Conservation (phyloP, 1,140 invertebrate genomes). For the Paracyclopina nana region DNA sequence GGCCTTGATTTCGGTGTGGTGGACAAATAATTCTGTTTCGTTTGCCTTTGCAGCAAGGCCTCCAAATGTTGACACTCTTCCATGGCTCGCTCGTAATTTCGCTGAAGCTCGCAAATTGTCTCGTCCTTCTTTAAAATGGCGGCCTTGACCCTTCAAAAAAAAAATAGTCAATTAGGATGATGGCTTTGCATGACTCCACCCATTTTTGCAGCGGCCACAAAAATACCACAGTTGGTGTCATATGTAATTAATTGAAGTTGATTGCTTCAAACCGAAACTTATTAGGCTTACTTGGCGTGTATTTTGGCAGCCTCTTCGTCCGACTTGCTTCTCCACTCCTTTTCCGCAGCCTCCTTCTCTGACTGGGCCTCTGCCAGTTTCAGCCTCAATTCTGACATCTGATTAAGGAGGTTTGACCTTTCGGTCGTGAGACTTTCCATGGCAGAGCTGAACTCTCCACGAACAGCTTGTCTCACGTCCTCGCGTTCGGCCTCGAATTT, state of each 20-base stretch:
- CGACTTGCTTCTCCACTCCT: neutral
- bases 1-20: neutral
- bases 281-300: neutral
- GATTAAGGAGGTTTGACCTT: neutral
- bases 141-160: constrained; percentile 6
- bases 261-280: too few species aligned
- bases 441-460: constrained; percentile 7
- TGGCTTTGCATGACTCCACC: neutral
- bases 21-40: neutral
- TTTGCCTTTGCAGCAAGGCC: neutral
- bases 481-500: constrained; percentile 9
- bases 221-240: too few species aligned
- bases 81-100: neutral
- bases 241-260: too few species aligned
- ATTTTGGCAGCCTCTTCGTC: neutral
- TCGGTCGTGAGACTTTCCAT: neutral
- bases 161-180: neutral
- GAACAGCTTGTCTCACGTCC: constrained; percentile 2
- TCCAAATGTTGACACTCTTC: constrained; percentile 3
- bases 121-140: constrained; percentile 12
- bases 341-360: neutral
- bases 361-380: neutral
- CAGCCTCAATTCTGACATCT: constrained; percentile 8
- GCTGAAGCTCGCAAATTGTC: neutral
- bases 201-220: too few species aligned